Conservation (phyloP, 2,113 vertebrate genomes). For the Cercopithecus mona region DNA sequence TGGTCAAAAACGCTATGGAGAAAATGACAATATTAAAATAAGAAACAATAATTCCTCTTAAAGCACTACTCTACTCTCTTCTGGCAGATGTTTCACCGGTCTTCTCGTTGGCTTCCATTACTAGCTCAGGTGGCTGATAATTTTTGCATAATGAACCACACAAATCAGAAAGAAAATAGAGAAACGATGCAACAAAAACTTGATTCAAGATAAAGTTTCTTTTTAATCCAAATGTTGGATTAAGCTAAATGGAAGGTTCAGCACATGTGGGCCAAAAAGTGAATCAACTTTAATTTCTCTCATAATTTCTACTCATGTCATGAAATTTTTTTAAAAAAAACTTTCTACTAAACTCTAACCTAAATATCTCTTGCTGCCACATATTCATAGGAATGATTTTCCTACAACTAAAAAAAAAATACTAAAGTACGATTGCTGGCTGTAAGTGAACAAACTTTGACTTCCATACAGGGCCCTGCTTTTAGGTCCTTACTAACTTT, state of each 20-base stretch:
- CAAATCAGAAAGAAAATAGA: not conserved
- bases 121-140: not conserved
- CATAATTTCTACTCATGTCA: not conserved
- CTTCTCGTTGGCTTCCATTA: not conserved
- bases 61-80: not conserved
- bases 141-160: not conserved
- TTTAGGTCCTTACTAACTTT: not conserved
- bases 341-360: not conserved
- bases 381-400: not conserved
- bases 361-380: not conserved
- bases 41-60: not conserved
- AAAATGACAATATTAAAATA: slow-evolving; percentile 44
- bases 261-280: not conserved
- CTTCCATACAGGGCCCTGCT: not conserved
- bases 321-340: not conserved
- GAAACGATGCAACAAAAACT: not conserved
- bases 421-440: not conserved
- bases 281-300: not conserved
- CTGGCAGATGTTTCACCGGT: not conserved
- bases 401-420: not conserved
- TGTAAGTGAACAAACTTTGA: not conserved
- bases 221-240: not conserved
- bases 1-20: not conserved
- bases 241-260: not conserved
- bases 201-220: not conserved